phyloP scores from a whole-genome alignment of 2,888 invertebrate species.

The Volucella bombylans region DNA sequence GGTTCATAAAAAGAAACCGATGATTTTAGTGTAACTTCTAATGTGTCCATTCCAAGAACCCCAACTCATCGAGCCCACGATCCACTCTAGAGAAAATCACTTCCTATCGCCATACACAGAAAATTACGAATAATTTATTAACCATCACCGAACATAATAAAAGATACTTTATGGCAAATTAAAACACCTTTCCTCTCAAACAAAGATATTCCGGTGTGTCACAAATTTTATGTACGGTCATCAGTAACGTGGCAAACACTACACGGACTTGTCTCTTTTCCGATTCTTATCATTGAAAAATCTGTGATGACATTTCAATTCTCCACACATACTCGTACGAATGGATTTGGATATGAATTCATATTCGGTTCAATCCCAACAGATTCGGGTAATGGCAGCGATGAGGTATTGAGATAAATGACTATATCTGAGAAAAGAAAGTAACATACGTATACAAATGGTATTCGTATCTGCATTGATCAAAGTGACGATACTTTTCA shows the following conservation, averaged over 20 bases:
- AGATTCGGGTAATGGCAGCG: constrained; percentile 11
- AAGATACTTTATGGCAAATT: constrained; percentile 32
- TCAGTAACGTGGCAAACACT: constrained; percentile 38
- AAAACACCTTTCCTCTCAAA: constrained; percentile 25
- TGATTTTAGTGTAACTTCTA: too few relatives aligned
- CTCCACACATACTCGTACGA: constrained; percentile 24
- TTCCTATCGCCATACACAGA: constrained; percentile 17
- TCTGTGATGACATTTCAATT: constrained; percentile 44
- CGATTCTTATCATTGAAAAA: constrained; percentile 54
- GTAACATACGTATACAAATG: constrained; percentile 25
- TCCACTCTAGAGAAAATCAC: constrained; percentile 1
- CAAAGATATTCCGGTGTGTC: constrained; percentile 21
- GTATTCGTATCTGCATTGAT: too few relatives aligned
- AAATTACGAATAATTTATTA: background rate
- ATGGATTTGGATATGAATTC: background rate
- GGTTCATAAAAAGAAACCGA: too few relatives aligned
- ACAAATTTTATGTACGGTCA: constrained; percentile 13
- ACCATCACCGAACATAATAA: constrained; percentile 10
- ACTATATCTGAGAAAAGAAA: constrained; percentile 57
- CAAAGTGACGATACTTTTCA: background rate
- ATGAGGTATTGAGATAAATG: constrained; percentile 41
- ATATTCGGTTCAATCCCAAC: constrained; percentile 13
- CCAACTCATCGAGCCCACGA: background rate
- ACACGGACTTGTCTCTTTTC: constrained; percentile 4
- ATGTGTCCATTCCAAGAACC: too few relatives aligned